Evolutionary conservation across 1,140 invertebrate genomes (phyloP).

Genomic region (Cydia splendana): DNA sequence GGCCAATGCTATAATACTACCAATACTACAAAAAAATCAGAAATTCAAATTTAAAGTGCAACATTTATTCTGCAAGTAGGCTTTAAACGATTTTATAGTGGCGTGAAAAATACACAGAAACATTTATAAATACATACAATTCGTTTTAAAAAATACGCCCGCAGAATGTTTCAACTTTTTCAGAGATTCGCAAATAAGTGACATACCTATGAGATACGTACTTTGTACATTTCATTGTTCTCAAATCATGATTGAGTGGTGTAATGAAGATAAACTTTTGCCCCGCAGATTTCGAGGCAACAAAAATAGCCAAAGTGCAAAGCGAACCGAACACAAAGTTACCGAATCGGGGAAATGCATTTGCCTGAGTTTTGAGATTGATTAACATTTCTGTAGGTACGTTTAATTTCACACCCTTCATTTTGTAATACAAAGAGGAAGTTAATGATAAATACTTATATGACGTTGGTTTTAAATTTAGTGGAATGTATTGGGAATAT

Average conservation of each 20-base stretch:
- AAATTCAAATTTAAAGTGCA: too few relatives aligned
- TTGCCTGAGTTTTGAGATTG: slow-evolving; percentile 56
- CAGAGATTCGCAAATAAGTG: too few relatives aligned
- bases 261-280: slow-evolving; percentile 29
- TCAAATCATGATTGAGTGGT: slow-evolving; percentile 25
- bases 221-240: neutral
- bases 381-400: slow-evolving; percentile 14
- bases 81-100: too few relatives aligned
- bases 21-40: too few relatives aligned
- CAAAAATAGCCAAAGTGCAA: slow-evolving; percentile 40
- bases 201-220: neutral
- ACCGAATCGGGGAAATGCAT: slow-evolving; percentile 60
- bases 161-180: neutral
- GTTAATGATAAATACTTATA: neutral
- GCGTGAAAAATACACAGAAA: too few relatives aligned
- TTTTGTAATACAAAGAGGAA: neutral
- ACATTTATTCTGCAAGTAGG: too few relatives aligned
- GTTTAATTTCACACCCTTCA: neutral
- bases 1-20: too few relatives aligned
- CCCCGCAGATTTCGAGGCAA: slow-evolving; percentile 31
- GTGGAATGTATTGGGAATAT: neutral
- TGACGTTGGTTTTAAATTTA: neutral
- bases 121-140: too few relatives aligned
- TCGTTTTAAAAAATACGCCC: too few relatives aligned
- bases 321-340: slow-evolving; percentile 47